Percentiles rank a stretch among this genome's conserved stretches.
phyloP scores from a whole-genome alignment of 2,113 vertebrate species.

The cattle (Bos taurus) region DNA sequence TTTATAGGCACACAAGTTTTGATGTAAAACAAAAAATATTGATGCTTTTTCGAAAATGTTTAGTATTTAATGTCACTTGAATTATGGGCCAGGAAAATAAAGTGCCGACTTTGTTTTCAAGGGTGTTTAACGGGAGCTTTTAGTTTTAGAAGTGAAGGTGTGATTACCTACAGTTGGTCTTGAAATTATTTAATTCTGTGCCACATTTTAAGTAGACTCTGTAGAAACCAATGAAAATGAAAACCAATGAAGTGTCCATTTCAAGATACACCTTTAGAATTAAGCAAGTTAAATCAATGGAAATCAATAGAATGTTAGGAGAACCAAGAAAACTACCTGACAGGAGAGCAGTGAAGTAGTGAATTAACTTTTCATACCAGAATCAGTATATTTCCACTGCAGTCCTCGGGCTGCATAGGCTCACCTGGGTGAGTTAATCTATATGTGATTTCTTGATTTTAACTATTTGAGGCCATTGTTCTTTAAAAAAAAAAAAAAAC shows the following conservation, averaged over 20 bases:
- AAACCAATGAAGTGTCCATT: slow-evolving; percentile 45
- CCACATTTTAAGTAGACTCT: slow-evolving; percentile 44
- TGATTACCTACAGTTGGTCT: background rate
- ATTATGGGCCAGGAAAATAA: slow-evolving; percentile 31
- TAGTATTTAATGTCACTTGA: slow-evolving; percentile 32
- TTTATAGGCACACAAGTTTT: slow-evolving; percentile 30
- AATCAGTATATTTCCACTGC: background rate
- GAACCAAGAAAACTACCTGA: slow-evolving; percentile 18
- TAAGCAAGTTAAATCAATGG: slow-evolving; percentile 48
- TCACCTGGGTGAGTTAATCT: background rate
- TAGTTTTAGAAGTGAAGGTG: background rate
- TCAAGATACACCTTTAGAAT: slow-evolving; percentile 47
- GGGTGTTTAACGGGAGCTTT: slow-evolving; percentile 23
- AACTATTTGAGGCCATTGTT: background rate
- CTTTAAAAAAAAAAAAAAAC: background rate
- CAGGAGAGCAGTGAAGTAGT: slow-evolving; percentile 14
- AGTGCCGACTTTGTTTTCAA: slow-evolving; percentile 35
- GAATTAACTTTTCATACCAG: slow-evolving; percentile 50
- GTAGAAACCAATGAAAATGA: slow-evolving; percentile 33
- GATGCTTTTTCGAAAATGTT: slow-evolving; percentile 34
- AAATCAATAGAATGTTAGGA: slow-evolving; percentile 41
- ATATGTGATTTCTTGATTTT: background rate
- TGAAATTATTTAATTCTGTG: slow-evolving; percentile 48
- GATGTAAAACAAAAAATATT: slow-evolving; percentile 34
- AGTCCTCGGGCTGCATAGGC: background rate